phyloP scores from a whole-genome alignment of 1,140 invertebrate genomes.

The Drosophila nannoptera region DNA sequence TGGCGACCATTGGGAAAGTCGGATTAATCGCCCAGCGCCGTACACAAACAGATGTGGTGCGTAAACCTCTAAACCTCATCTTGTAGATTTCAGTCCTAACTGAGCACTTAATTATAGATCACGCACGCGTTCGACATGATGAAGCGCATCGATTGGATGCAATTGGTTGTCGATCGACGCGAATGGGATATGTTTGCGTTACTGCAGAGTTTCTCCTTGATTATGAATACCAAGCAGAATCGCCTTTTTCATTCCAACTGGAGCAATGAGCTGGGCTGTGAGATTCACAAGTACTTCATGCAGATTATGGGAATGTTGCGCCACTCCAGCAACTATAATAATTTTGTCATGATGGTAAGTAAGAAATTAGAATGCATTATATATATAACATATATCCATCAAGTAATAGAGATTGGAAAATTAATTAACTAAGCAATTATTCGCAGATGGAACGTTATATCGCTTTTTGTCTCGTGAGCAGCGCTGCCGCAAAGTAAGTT shows the following conservation, averaged over 20 bases:
- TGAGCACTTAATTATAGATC: constrained; percentile 6
- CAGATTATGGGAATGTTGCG: constrained; percentile 8
- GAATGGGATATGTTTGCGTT: constrained; percentile 15
- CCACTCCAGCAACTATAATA: background rate
- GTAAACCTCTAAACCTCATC: background rate
- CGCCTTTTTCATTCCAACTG: background rate
- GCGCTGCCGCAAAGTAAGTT: constrained; percentile 16
- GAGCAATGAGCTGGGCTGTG: background rate
- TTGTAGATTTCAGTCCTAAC: background rate
- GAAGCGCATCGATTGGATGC: constrained; percentile 16
- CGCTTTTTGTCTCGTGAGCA: constrained; percentile 26
- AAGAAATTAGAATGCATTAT: background rate
- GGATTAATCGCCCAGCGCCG: background rate
- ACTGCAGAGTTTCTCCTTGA: constrained; percentile 16
- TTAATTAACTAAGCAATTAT: no score
- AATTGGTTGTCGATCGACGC: background rate
- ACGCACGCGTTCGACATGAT: constrained; percentile 12
- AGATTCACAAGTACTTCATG: constrained; percentile 23
- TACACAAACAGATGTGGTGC: constrained; percentile 10
- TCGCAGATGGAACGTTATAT: constrained; percentile 29
- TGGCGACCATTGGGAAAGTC: constrained; percentile 17
- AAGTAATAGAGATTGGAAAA: no score
- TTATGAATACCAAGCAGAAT: constrained; percentile 15
- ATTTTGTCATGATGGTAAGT: constrained; percentile 29
- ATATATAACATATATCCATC: no score